phyloP scores from a whole-genome alignment of 1,140 invertebrate genomes.

The Calycopis cecrops region DNA sequence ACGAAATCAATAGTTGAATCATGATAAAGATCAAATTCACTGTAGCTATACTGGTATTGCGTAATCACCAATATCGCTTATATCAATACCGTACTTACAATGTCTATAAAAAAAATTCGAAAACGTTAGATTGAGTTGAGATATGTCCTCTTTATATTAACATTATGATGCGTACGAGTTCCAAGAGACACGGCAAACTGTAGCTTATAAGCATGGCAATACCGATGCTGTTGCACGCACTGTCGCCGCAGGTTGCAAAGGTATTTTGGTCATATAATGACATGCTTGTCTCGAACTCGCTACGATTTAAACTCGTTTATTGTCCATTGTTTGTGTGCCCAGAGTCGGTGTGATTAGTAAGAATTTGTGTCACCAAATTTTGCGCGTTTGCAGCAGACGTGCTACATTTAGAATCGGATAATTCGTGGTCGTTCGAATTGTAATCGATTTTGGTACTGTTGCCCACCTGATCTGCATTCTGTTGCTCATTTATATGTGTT shows the following conservation, averaged over 20 bases:
- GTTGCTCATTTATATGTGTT: no score
- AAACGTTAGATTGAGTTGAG: conserved; percentile 50
- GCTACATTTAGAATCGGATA: no score
- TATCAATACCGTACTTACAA: not conserved
- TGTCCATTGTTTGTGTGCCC: conserved; percentile 53
- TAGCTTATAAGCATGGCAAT: conserved; percentile 34
- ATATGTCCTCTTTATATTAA: conserved; percentile 57
- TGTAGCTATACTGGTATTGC: no score
- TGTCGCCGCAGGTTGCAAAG: conserved; percentile 13
- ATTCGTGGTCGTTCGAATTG: no score
- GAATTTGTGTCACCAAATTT: conserved; percentile 44
- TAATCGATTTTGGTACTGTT: no score
- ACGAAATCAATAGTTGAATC: no score
- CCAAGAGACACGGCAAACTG: conserved; percentile 16
- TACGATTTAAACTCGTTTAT: conserved; percentile 66
- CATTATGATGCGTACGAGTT: not conserved
- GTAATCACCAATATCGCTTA: no score
- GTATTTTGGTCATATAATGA: conserved; percentile 41
- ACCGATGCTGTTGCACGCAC: conserved; percentile 25
- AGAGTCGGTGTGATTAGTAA: conserved; percentile 48
- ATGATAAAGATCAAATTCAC: no score
- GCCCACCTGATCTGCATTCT: no score
- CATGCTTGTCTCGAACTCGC: conserved; percentile 54
- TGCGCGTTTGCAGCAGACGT: conserved; percentile 34
- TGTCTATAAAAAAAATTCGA: conserved; percentile 44